phyloP scores from a whole-genome alignment of 2,797 vertebrate species.

The Bufotes viridis region DNA sequence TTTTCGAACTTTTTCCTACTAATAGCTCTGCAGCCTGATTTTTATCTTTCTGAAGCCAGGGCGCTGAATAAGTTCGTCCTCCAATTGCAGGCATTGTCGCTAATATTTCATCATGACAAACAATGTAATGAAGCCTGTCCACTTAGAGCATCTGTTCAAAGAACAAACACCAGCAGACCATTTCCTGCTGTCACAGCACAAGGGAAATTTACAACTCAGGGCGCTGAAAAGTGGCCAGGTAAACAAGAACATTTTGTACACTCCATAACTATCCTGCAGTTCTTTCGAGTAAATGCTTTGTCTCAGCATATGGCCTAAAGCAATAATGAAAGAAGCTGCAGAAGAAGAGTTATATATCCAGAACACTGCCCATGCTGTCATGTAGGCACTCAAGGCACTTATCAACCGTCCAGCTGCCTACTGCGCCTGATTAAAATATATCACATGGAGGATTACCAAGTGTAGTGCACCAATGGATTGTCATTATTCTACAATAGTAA shows the following conservation, averaged over 20 bases:
- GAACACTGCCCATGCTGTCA: not conserved
- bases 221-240: not conserved
- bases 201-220: slow-evolving; percentile 40
- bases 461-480: not conserved
- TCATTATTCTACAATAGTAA: not conserved
- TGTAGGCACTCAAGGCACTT: not conserved
- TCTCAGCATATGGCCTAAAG: slow-evolving; percentile 25
- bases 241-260: slow-evolving; percentile 49
- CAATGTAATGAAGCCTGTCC: slow-evolving; percentile 52
- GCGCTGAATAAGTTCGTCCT: slow-evolving; percentile 39
- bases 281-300: slow-evolving; percentile 47
- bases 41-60: slow-evolving; percentile 40
- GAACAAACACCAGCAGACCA: slow-evolving; percentile 26
- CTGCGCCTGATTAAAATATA: not conserved
- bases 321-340: not conserved
- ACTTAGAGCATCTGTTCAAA: slow-evolving; percentile 45
- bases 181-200: slow-evolving; percentile 58
- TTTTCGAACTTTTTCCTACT: slow-evolving; percentile 35
- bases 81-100: slow-evolving; percentile 24
- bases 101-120: slow-evolving; percentile 60
- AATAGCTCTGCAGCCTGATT: slow-evolving; percentile 14
- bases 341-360: not conserved
- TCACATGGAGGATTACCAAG: not conserved
- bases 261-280: slow-evolving; percentile 19
- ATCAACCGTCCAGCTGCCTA: not conserved